Base-by-base conservation (phyloP, 2,113 vertebrate species). In the Bagarius yarrelli region DNA sequence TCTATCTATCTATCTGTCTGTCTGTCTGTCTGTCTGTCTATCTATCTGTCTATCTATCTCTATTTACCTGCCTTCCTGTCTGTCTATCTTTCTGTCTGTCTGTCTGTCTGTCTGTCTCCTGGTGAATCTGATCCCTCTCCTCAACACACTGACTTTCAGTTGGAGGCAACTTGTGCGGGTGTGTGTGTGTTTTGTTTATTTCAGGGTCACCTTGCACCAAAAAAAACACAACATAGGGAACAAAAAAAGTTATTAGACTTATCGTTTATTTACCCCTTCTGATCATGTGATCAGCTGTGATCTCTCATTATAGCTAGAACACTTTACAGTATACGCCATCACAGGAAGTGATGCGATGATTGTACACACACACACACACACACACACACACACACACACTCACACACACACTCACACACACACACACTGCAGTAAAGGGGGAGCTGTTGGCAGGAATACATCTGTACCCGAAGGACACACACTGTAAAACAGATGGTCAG, bases 401-500 rank as follows among this genome's bases (percentile, higher is more conserved):
- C 11, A 53, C 14, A 53, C 11, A 23, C 19, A 57, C 21, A 57
- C 6, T 34, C 25, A 61, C 27, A 64, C 61, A 70, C 67, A 70
- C 44, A 56, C 53, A 80, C 40, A 50, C 55, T 80, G 78, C 66
- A 71, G 55, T 55, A 32, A 79, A 16, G 4, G 21, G 50, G 56
- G 32, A 67, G 25, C 18, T 32, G 34, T 76, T 66, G 80, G 71
- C 52, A 81, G 71, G n/a, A 44, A 76, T 76, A 63, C 25, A 76
- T 74, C 70, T 76, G 67, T 73, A 82, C 81, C 74, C 76, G 36
- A 85, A 78, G 81, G 84, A 83, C 79, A 83, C 36, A 52, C 77
- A 44, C 64, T 70, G 56, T 60, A 83, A 85, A 85, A 79, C 52
- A 78, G 84, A 85, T 78, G 84, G 67, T 85, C 81, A 83, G 81